A percentile compares a stretch with the other conserved stretches of the same genome.
Evolutionary conservation across 2,113 vertebrate genomes (phyloP).

Genomic region (Falco punctatus): DNA sequence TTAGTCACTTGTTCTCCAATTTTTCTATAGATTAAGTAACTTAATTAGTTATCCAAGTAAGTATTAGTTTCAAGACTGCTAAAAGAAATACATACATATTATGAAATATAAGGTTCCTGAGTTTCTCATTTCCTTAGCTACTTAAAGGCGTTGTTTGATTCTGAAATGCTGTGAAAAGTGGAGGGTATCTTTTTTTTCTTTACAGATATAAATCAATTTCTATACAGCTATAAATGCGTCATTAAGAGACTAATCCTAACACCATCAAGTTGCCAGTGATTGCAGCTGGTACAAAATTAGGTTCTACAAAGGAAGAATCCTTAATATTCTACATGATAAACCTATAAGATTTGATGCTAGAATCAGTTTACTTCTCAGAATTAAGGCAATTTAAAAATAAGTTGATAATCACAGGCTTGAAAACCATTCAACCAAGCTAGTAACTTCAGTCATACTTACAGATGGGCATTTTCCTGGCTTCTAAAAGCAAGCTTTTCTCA

Average conservation of each 20-base stretch:
- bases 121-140: neutral
- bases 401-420: neutral
- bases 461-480: neutral
- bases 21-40: neutral
- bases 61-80: neutral
- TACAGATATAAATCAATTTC: neutral
- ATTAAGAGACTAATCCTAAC: neutral
- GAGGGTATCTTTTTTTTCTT: neutral
- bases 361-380: neutral
- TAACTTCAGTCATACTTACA: neutral
- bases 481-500: neutral
- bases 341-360: neutral
- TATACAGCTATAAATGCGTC: neutral
- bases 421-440: neutral
- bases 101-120: neutral
- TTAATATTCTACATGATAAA: neutral
- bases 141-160: neutral
- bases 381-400: neutral
- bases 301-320: neutral
- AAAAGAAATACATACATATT: neutral
- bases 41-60: neutral
- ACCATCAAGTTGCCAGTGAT: neutral
- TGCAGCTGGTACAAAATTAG: neutral
- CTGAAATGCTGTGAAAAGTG: neutral
- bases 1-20: neutral